Evolutionary conservation across 1,140 invertebrate species (phyloP).

Genomic region (Anastrepha ludens): DNA sequence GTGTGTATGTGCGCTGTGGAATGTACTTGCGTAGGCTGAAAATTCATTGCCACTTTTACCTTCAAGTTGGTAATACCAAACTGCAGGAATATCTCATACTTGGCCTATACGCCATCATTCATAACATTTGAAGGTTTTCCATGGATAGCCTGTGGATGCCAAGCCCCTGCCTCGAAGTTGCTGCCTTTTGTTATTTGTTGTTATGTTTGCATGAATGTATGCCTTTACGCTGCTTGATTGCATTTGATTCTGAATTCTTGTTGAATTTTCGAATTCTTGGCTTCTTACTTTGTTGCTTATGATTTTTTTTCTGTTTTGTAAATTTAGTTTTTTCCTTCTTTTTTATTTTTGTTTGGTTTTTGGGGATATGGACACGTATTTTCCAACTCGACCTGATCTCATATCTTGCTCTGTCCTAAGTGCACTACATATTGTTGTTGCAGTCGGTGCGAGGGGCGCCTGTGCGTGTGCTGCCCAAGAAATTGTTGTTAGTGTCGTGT

Average conservation of each 20-base stretch:
- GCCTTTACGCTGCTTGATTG: not conserved
- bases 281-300: not conserved
- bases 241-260: not conserved
- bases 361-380: not conserved
- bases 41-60: constrained; percentile 7
- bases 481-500: constrained; percentile 1
- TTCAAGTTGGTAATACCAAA: not conserved
- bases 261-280: not conserved
- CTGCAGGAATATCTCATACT: not conserved
- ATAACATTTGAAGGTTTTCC: constrained; percentile 10
- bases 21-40: not conserved
- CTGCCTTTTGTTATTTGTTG: not conserved
- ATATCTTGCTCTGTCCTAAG: not conserved
- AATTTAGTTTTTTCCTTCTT: too few species aligned
- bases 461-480: not conserved
- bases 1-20: too few species aligned
- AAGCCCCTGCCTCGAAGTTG: not conserved
- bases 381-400: not conserved
- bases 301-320: not conserved
- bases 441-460: not conserved
- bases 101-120: not conserved
- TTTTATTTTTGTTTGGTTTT: not conserved
- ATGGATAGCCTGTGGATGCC: not conserved
- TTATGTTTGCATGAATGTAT: not conserved
- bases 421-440: too few species aligned